These are phyloP conservation scores for Caenorhabditis becei DNA, from an alignment of 2,888 invertebrate genomes.

Conservation along the genomic window DNA sequence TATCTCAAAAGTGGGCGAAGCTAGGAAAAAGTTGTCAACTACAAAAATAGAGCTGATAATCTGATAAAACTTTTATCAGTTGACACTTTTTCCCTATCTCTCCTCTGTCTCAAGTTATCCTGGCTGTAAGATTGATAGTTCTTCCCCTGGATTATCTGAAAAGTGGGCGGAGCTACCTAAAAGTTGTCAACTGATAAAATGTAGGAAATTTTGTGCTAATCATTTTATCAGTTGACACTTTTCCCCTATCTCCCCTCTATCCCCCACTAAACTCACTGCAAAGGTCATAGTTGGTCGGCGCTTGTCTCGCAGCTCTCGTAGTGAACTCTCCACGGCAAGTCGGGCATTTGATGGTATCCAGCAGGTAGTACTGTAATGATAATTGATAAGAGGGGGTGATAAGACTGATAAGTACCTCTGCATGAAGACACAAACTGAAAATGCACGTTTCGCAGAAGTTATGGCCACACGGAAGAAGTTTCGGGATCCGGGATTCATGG, in stretches of 20 bases:
- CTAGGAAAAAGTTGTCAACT: too few relatives aligned
- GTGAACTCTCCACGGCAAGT: constrained; percentile 72
- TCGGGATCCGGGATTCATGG: constrained; percentile 66
- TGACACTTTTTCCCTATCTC: too few relatives aligned
- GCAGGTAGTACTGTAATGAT: constrained; percentile 75
- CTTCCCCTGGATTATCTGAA: too few relatives aligned
- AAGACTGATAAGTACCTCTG: constrained; percentile 64
- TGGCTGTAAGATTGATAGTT: too few relatives aligned
- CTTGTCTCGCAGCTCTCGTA: constrained; percentile 70
- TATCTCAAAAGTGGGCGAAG: too few relatives aligned
- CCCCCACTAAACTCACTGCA: constrained; percentile 73
- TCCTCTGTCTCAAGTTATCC: background rate
- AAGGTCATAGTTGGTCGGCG: constrained; percentile 78
- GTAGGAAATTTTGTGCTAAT: too few relatives aligned
- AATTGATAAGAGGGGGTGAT: background rate
- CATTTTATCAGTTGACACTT: too few relatives aligned
- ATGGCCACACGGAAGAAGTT: constrained; percentile 79
- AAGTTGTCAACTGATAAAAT: too few relatives aligned
- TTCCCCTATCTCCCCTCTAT: too few relatives aligned
- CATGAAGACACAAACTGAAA: constrained; percentile 74
- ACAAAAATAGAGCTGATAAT: too few relatives aligned
- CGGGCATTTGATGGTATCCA: constrained; percentile 77
- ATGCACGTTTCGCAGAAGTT: constrained; percentile 79
- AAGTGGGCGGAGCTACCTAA: too few relatives aligned
- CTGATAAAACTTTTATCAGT: too few relatives aligned